phyloP scores from a whole-genome alignment of 2,888 invertebrate species.

The Drosophila basisetae region DNA sequence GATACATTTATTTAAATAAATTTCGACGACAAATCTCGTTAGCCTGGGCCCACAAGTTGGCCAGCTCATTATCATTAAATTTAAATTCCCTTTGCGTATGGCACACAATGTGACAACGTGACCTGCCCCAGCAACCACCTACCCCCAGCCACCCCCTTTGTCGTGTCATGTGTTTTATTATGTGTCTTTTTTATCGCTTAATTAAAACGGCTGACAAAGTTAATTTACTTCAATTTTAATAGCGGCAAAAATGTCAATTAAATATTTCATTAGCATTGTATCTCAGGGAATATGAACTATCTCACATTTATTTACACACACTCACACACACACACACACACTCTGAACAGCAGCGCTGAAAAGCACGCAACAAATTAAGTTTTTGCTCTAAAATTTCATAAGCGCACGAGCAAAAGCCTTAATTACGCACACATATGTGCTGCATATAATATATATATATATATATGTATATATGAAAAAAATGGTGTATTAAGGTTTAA shows the following conservation, averaged over 20 bases:
- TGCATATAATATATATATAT: background rate
- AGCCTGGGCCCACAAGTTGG: background rate
- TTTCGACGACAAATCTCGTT: background rate
- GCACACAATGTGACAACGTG: constrained; percentile 24
- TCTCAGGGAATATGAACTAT: constrained; percentile 33
- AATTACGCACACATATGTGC: constrained; percentile 5
- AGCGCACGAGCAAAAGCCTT: constrained; percentile 36
- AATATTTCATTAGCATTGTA: constrained; percentile 73
- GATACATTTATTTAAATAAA: constrained; percentile 22
- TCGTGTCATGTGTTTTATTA: constrained; percentile 21
- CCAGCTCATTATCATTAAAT: constrained; percentile 31
- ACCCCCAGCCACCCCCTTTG: too few relatives aligned
- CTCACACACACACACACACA: constrained; percentile 14
- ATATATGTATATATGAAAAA: constrained; percentile 6
- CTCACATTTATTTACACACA: constrained; percentile 7
- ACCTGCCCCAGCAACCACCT: background rate
- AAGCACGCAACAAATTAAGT: constrained; percentile 35
- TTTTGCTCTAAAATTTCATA: constrained; percentile 54
- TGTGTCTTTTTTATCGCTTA: constrained; percentile 50
- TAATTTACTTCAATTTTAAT: constrained; percentile 72
- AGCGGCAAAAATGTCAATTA: constrained; percentile 71
- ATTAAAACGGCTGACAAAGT: constrained; percentile 71
- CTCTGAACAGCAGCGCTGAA: constrained; percentile 29
- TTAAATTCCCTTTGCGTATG: constrained; percentile 17
- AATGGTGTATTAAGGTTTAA: constrained; percentile 47